Evolutionary conservation across 2,797 vertebrate species (phyloP).

Genomic region (Eulemur coronatus): DNA sequence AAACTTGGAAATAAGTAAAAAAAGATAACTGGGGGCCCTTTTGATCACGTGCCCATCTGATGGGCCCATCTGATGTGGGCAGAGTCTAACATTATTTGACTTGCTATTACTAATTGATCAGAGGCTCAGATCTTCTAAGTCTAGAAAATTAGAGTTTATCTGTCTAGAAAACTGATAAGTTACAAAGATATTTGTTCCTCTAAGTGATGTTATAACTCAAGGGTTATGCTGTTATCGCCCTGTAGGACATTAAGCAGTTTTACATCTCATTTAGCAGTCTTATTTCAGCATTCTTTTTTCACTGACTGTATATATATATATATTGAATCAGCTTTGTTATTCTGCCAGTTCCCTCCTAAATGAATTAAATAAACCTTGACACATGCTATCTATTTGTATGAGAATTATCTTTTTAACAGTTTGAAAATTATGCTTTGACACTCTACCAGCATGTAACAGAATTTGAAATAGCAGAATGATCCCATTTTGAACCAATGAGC

Average conservation of each 20-base stretch:
- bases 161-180: neutral
- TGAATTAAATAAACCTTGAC: slow-evolving; percentile 18
- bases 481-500: neutral
- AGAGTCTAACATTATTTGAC: neutral
- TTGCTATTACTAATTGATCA: neutral
- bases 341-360: slow-evolving; percentile 16
- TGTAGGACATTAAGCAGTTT: neutral
- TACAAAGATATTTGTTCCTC: neutral
- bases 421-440: neutral
- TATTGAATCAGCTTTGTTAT: neutral
- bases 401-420: neutral
- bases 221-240: neutral
- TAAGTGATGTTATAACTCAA: slow-evolving; percentile 3
- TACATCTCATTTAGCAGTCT: neutral
- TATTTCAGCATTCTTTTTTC: neutral
- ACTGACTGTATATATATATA: neutral
- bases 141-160: neutral
- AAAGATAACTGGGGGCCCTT: neutral
- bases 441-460: neutral
- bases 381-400: neutral
- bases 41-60: neutral
- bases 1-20: slow-evolving; percentile 7
- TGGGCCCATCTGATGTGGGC: neutral
- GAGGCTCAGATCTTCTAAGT: neutral
- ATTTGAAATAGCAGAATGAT: neutral